These are phyloP conservation scores for Knipowitschia caucasica DNA, from an alignment of 2,797 vertebrate genomes.

Conservation along the genomic window DNA sequence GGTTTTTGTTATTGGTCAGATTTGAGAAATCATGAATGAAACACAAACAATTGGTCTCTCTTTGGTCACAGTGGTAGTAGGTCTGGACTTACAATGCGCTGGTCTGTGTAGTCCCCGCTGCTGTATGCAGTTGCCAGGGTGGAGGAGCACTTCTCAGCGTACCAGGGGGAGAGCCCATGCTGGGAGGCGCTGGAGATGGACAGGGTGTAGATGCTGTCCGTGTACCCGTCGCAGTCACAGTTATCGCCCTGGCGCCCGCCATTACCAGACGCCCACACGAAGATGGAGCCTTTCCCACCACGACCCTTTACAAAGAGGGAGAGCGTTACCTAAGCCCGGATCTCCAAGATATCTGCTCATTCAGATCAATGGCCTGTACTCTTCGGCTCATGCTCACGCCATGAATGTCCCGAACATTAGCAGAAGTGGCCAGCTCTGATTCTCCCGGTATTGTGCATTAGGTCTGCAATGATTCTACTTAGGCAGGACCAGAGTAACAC, in stretches of 20 bases:
- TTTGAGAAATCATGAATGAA: no score
- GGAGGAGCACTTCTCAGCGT: slow-evolving; percentile 84
- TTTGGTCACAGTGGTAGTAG: background rate
- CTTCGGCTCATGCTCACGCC: no score
- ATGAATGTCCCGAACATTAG: no score
- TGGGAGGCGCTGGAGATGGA: slow-evolving; percentile 83
- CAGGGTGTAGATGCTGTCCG: slow-evolving; percentile 88
- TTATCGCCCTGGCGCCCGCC: slow-evolving; percentile 83
- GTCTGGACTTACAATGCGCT: slow-evolving; percentile 68
- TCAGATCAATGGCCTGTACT: no score
- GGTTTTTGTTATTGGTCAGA: no score
- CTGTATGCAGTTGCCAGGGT: slow-evolving; percentile 89
- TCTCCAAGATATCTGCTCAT: no score
- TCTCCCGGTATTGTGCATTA: no score
- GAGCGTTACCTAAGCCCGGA: no score
- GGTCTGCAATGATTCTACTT: no score
- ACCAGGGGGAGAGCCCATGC: slow-evolving; percentile 80
- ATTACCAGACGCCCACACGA: slow-evolving; percentile 89
- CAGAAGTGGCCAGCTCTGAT: no score
- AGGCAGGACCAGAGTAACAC: no score
- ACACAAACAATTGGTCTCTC: no score
- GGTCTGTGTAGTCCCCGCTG: slow-evolving; percentile 77
- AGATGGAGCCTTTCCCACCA: slow-evolving; percentile 84
- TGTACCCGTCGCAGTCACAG: slow-evolving; percentile 89
- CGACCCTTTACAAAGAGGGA: slow-evolving; percentile 74